Evolutionary conservation across 2,888 invertebrate genomes (phyloP).

Genomic region (Acronicta psi): DNA sequence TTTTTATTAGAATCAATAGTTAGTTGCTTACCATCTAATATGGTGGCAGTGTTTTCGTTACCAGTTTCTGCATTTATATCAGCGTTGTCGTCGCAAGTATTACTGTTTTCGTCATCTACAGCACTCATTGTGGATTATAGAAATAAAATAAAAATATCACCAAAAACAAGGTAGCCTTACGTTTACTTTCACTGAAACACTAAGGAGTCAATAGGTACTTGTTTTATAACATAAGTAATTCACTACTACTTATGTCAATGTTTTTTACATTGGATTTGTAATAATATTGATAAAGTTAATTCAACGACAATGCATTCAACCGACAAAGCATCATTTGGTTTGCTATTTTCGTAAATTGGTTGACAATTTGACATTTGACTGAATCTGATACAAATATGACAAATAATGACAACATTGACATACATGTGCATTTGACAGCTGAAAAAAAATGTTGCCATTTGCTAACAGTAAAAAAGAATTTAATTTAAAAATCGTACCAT

Average conservation of each 20-base stretch:
- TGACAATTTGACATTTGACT: constrained; percentile 13
- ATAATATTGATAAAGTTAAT: neutral
- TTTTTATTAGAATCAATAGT: neutral
- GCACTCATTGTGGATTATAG: constrained; percentile 36
- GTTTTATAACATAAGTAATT: neutral
- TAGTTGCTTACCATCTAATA: neutral
- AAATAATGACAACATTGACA: too few species aligned
- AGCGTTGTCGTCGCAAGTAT: constrained; percentile 11
- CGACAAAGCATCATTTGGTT: constrained; percentile 35
- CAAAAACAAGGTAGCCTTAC: constrained; percentile 6
- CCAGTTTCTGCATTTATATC: neutral
- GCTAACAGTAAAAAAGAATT: too few species aligned
- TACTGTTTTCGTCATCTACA: constrained; percentile 14
- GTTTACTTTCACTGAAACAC: neutral
- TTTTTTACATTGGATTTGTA: neutral
- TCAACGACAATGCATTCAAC: constrained; percentile 5
- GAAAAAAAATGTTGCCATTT: too few species aligned
- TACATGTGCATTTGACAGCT: too few species aligned
- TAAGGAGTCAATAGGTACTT: neutral
- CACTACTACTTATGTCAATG: neutral
- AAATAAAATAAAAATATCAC: neutral
- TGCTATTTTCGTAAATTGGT: constrained; percentile 2
- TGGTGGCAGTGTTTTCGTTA: neutral
- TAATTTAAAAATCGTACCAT: too few species aligned
- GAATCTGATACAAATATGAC: neutral